Evolutionary conservation across 2,113 vertebrate genomes (phyloP).

Genomic region (Myotis davidii): DNA sequence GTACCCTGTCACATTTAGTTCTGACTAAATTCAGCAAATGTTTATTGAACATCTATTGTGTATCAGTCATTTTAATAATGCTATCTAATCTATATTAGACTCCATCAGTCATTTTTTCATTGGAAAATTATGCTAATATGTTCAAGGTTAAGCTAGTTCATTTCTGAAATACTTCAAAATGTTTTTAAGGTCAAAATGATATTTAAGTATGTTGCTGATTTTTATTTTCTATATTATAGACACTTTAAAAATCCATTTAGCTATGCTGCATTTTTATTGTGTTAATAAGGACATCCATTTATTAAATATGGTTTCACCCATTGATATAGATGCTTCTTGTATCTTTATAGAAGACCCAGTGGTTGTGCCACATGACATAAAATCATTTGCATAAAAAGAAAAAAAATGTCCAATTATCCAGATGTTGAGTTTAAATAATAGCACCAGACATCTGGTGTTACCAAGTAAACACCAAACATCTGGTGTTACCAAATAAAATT

Average conservation of each 20-base stretch:
- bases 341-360: not conserved
- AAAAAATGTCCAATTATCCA: not conserved
- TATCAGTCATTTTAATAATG: not conserved
- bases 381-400: slow-evolving; percentile 34
- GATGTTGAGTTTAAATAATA: slow-evolving; percentile 54
- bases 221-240: not conserved
- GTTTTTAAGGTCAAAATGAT: not conserved
- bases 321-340: not conserved
- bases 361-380: not conserved
- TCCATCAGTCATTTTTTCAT: not conserved
- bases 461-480: not conserved
- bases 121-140: not conserved
- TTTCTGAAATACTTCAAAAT: slow-evolving; percentile 21
- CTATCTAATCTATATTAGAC: not conserved
- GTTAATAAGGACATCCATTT: not conserved
- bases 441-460: not conserved
- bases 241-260: not conserved
- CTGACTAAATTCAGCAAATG: not conserved
- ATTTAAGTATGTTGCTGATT: not conserved
- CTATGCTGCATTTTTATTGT: not conserved
- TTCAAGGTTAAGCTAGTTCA: not conserved
- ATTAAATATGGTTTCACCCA: not conserved
- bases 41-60: slow-evolving; percentile 17
- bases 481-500: not conserved
- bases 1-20: not conserved